Percentiles rank a stretch among this genome's conserved stretches.
Evolutionary conservation across 2,797 vertebrate species (phyloP).

Genomic region (Oreortyx pictus): DNA sequence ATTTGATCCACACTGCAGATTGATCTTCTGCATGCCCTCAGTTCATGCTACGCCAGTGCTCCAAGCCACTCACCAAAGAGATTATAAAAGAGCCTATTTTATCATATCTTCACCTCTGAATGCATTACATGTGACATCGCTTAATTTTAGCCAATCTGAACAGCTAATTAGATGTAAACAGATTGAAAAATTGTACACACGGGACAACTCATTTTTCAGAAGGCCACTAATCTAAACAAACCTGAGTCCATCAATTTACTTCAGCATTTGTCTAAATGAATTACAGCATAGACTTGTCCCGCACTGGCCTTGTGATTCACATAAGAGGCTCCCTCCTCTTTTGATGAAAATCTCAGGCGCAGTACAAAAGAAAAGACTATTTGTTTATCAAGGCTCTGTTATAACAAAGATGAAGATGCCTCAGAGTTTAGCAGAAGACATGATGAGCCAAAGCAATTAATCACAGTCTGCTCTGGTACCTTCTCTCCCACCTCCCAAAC

Average conservation of each 20-base stretch:
- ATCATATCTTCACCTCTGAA: constrained; percentile 66
- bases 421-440: background rate
- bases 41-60: background rate
- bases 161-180: constrained; percentile 69
- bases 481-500: background rate
- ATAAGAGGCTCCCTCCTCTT: background rate
- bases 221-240: constrained; percentile 62
- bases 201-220: constrained; percentile 61
- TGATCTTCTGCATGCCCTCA: background rate
- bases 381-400: constrained; percentile 17
- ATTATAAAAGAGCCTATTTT: constrained; percentile 60
- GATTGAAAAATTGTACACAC: constrained; percentile 46
- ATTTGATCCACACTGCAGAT: constrained; percentile 59
- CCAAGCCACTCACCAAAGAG: constrained; percentile 21
- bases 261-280: constrained; percentile 53
- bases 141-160: constrained; percentile 68
- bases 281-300: constrained; percentile 25
- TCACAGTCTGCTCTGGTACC: background rate
- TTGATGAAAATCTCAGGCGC: constrained; percentile 21
- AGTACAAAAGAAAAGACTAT: background rate
- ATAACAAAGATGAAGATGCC: background rate
- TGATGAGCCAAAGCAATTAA: background rate
- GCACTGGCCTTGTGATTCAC: constrained; percentile 24
- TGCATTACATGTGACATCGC: constrained; percentile 32
- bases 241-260: constrained; percentile 36